Base-by-base conservation (phyloP, 2,888 invertebrate genomes). In the Muschampia staudingeri region DNA sequence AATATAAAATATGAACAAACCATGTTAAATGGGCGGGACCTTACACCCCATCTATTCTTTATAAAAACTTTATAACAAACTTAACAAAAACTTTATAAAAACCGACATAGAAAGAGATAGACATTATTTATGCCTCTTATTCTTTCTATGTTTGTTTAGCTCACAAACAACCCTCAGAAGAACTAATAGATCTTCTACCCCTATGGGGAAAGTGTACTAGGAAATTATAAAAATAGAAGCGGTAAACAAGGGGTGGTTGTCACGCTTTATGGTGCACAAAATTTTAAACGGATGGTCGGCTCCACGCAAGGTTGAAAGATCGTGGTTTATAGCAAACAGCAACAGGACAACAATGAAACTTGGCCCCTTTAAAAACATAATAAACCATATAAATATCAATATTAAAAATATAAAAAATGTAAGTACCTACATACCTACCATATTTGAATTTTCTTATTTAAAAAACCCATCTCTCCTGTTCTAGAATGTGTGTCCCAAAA, bases 181-280 rank as follows among this genome's bases (percentile, higher is more conserved):
- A 61, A 86, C 92, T 92, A 93, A 94, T 92, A 87, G 89, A 79
- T 85, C 89, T 92, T 89, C 90, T 89, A 94, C 94, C 95, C 95
- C 87, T 93, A 94, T 93, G 93, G 93, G 92, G 92, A 92, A 85
- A 78, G 78, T 78, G 90, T 94, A 96, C 95, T 89, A 95, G 95
- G 96, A 88, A 76, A 91, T 84, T 87, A 95, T 93, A 90, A 91
- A 93, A 93, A 93, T 92, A 91, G 84, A 93, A 88, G 80, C 7
- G 76, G 42, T 75, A 76, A 42, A 67, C 30, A 88, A 81, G 87
- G 90, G 91, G 89, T 87, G 81, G 86, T 40, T 65, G 76, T 19
- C 67, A 70, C 34, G n/a, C 14, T 65, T 77, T 61, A 84, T 48
- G 78, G 78, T 56, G 78, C 34, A 11, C 16, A 37, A 12, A 40